These are phyloP conservation scores for Tetraneura akinire DNA, from an alignment of 1,140 invertebrate genomes.

Conservation along the genomic window DNA sequence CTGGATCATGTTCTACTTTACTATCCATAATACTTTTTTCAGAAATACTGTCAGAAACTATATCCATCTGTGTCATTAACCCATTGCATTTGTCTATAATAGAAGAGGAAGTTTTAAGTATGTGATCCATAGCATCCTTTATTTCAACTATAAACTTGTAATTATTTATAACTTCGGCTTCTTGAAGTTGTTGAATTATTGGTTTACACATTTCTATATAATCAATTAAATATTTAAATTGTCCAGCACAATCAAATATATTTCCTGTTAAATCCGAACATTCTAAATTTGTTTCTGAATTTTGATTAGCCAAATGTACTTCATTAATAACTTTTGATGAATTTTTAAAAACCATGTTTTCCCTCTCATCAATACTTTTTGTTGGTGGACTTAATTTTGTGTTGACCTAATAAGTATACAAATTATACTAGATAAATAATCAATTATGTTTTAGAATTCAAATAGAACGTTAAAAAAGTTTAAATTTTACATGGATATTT, in stretches of 20 bases:
- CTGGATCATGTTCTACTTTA: slow-evolving; percentile 25
- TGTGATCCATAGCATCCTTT: not conserved
- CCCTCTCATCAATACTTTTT: slow-evolving; percentile 8
- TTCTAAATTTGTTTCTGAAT: slow-evolving; percentile 31
- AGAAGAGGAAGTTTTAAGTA: slow-evolving; percentile 19
- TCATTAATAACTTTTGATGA: slow-evolving; percentile 7
- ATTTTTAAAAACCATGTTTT: not conserved
- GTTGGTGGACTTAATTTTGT: slow-evolving; percentile 25
- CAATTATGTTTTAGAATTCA: not conserved
- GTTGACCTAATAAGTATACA: not conserved
- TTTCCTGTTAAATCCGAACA: slow-evolving; percentile 24
- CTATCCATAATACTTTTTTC: not conserved
- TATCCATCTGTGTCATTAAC: slow-evolving; percentile 13
- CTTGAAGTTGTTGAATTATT: slow-evolving; percentile 7
- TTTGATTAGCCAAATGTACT: not conserved
- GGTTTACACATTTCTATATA: slow-evolving; percentile 2
- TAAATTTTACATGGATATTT: too few relatives aligned
- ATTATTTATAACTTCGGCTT: not conserved
- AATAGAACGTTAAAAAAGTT: not conserved
- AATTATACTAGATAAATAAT: not conserved
- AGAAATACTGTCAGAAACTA: slow-evolving; percentile 13
- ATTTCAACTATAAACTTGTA: not conserved
- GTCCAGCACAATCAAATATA: not conserved
- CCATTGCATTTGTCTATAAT: slow-evolving; percentile 7
- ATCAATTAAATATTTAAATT: slow-evolving; percentile 20